These are phyloP conservation scores for Barnardius zonarius DNA, from an alignment of 2,113 vertebrate species.

Conservation along the genomic window DNA sequence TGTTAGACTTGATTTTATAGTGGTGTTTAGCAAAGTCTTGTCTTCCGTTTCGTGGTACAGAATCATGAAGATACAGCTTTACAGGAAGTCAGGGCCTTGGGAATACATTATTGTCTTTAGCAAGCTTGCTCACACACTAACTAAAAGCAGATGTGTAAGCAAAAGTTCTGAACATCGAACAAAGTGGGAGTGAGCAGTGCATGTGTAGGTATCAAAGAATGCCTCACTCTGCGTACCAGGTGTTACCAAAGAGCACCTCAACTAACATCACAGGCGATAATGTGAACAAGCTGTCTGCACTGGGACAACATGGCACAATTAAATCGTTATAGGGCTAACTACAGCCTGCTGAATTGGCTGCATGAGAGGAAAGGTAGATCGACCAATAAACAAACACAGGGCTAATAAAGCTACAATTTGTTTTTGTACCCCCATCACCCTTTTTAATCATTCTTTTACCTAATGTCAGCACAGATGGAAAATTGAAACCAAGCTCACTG, in stretches of 20 bases:
- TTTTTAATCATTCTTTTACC: not conserved
- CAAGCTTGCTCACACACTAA: not conserved
- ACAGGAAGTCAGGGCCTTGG: not conserved
- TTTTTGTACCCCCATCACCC: not conserved
- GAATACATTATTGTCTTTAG: not conserved
- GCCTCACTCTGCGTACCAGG: not conserved
- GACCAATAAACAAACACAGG: not conserved
- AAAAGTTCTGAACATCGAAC: not conserved
- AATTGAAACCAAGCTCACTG: not conserved
- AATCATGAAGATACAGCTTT: not conserved
- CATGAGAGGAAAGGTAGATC: not conserved
- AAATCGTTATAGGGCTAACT: slow-evolving; percentile 17
- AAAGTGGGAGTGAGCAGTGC: not conserved
- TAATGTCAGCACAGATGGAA: not conserved
- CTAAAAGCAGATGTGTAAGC: not conserved
- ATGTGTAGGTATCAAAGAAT: not conserved
- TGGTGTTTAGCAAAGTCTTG: not conserved
- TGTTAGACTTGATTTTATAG: not conserved
- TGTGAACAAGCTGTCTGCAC: slow-evolving; percentile 15
- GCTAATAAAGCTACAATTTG: not conserved
- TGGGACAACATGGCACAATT: not conserved
- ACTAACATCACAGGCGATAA: slow-evolving; percentile 26
- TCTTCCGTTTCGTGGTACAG: not conserved
- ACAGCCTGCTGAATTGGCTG: slow-evolving; percentile 18
- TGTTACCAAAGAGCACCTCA: slow-evolving; percentile 17